Evolutionary conservation across 2,797 vertebrate genomes (phyloP).

Genomic region (Eulemur albifrons): DNA sequence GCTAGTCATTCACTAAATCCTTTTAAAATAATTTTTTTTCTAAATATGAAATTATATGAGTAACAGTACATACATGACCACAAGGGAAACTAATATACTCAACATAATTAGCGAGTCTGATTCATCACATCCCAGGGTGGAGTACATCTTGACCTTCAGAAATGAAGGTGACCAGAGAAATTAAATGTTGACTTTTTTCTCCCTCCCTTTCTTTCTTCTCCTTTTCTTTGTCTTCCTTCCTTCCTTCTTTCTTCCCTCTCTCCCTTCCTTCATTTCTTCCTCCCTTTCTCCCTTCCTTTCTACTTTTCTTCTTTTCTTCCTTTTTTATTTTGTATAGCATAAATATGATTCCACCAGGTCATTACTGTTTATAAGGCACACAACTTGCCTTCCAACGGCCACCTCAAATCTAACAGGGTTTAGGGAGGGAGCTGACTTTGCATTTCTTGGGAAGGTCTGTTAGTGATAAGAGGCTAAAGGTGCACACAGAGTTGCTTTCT

Average conservation of each 20-base stretch:
- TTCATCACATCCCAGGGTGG: not conserved
- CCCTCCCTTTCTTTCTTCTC: not conserved
- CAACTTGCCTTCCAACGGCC: not conserved
- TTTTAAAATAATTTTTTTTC: not conserved
- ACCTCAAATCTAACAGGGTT: not conserved
- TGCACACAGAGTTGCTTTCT: not conserved
- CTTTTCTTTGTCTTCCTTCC: too few species aligned
- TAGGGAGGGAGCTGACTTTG: not conserved
- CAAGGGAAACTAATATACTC: not conserved
- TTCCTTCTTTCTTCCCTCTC: not conserved
- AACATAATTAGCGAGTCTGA: not conserved
- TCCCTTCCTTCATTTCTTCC: not conserved
- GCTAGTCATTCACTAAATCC: not conserved
- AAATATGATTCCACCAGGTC: not conserved
- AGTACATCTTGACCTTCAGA: not conserved
- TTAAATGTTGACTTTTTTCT: not conserved
- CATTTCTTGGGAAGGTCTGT: not conserved
- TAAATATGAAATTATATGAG: not conserved
- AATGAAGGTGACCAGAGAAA: not conserved
- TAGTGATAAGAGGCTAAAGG: not conserved
- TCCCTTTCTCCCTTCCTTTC: not conserved
- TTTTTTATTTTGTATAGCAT: not conserved
- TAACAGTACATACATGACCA: accelerated
- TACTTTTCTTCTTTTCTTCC: not conserved
- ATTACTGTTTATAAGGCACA: not conserved